A percentile compares a stretch with the other conserved stretches of the same genome.
Evolutionary conservation across 1,140 invertebrate species (phyloP).

Genomic region (Holcopasites calliopsidis): DNA sequence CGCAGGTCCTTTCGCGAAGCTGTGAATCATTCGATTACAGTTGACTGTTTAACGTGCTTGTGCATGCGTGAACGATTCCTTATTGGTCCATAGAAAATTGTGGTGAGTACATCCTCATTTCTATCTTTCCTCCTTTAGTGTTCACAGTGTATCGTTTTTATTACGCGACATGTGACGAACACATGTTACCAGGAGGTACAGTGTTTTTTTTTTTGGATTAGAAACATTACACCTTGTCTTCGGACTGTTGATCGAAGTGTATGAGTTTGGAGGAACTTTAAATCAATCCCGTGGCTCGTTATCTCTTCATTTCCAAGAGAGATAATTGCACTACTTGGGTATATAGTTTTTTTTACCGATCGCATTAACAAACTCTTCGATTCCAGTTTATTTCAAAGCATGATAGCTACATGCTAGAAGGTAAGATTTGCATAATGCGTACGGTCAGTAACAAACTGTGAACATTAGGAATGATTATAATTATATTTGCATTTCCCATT

Average conservation of each 20-base stretch:
- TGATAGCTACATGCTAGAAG: neutral
- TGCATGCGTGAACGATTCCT: neutral
- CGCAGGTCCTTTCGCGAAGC: neutral
- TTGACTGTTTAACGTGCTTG: neutral
- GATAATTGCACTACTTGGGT: neutral
- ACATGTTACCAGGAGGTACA: neutral
- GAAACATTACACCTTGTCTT: neutral
- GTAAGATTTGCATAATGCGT: conserved; percentile 1
- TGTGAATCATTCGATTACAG: conserved; percentile 2
- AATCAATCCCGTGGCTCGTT: neutral
- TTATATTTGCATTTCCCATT: neutral
- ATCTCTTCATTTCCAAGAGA: neutral
- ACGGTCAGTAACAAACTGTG: neutral
- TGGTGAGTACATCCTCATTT: conserved; percentile 14
- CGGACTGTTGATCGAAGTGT: neutral
- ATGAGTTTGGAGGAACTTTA: neutral
- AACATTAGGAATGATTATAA: neutral
- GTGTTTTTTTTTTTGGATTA: no score
- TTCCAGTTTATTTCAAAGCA: neutral
- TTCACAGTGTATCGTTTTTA: no score
- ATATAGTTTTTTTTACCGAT: neutral
- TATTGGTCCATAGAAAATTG: neutral
- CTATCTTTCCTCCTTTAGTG: neutral
- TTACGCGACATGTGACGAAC: neutral
- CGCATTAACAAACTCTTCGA: neutral